These are phyloP conservation scores for Pardalotus punctatus DNA, from an alignment of 2,113 vertebrate species.

Conservation along the genomic window DNA sequence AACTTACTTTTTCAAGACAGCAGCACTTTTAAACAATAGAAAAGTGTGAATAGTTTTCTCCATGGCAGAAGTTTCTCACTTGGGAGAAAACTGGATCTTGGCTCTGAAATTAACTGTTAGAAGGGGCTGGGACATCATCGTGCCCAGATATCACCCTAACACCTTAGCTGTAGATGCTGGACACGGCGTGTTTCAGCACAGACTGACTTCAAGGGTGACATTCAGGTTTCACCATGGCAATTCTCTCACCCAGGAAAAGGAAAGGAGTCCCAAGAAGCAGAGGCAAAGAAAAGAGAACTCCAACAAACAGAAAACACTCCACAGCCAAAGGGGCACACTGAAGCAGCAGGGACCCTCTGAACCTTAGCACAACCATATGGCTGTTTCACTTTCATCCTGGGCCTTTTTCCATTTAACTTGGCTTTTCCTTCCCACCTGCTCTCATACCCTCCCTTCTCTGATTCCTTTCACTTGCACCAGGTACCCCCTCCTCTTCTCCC, in stretches of 20 bases:
- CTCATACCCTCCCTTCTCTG: background rate
- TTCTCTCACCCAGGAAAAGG: background rate
- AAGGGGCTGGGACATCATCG: background rate
- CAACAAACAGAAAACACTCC: background rate
- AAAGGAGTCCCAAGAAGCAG: background rate
- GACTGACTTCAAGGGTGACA: background rate
- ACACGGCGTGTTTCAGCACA: background rate
- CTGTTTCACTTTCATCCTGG: background rate
- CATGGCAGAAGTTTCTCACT: background rate
- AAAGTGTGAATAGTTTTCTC: background rate
- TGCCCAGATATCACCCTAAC: background rate
- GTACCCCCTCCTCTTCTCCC: background rate
- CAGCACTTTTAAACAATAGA: background rate
- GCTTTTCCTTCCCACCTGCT: background rate
- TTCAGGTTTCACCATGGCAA: background rate
- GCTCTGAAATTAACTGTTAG: background rate
- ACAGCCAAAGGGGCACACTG: background rate
- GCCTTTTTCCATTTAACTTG: background rate
- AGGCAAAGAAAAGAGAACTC: background rate
- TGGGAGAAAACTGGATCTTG: background rate
- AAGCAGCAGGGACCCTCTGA: constrained; percentile 57
- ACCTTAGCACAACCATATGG: background rate
- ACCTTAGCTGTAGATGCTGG: background rate
- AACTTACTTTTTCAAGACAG: background rate
- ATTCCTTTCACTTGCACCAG: background rate